phyloP scores from a whole-genome alignment of 2,113 vertebrate species.

The Raja brachyura region DNA sequence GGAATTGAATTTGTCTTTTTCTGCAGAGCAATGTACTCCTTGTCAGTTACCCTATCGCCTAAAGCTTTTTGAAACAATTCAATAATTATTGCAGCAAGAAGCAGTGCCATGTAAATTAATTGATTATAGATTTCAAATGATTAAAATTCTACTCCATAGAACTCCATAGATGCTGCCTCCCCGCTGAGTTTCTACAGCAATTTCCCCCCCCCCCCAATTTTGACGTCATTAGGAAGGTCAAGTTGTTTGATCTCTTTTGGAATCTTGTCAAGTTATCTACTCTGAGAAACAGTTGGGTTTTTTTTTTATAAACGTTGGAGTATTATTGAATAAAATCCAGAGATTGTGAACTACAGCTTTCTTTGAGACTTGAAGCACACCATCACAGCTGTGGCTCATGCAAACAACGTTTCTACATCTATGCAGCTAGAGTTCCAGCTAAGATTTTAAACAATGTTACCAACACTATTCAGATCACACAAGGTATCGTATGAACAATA shows the following conservation, averaged over 20 bases:
- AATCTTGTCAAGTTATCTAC: not conserved
- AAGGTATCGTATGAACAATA: not conserved
- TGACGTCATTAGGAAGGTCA: conserved; percentile 20
- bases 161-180: not conserved
- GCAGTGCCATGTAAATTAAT: not conserved
- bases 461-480: not conserved
- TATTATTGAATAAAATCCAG: conserved; percentile 5
- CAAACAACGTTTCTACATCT: not conserved
- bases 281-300: conserved; percentile 24
- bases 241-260: not conserved
- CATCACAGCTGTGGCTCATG: not conserved
- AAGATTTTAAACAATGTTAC: no score
- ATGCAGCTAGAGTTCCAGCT: not conserved
- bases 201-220: not conserved
- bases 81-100: not conserved
- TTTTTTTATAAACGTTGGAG: not conserved
- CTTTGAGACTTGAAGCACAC: not conserved
- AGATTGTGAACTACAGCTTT: not conserved
- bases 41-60: not conserved
- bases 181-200: no score
- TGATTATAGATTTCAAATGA: not conserved
- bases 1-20: not conserved
- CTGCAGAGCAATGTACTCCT: not conserved
- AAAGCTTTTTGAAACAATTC: not conserved
- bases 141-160: no score